Evolutionary conservation across 2,888 invertebrate species (phyloP), one percentile per base, ranked within the genome.

Genomic region (Papilio elwesi): DNA sequence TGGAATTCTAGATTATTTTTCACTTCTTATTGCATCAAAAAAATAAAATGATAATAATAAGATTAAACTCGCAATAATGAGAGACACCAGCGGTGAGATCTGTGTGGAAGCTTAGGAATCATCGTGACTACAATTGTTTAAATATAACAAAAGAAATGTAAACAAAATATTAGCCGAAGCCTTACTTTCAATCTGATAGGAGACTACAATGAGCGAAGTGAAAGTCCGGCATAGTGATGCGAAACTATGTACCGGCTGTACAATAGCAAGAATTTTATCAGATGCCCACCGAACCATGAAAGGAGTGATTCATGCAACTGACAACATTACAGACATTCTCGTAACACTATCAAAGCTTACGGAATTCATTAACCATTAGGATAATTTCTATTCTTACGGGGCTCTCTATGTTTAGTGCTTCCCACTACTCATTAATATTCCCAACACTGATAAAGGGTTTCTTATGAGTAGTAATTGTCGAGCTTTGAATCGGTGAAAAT

Each of bases 211-310:
- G 66, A 57, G 70, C 36, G 62, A 47, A 73, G 73, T 73, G 70
- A 73, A 73, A 70, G 73, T 73, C 11, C 73, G 66, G 48, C 49
- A 65, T 26, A 47, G 73, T 73, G 73, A 70, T 70, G 69, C 69
- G 59, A 69, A 52, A 70, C 57, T 65, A 69, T 59, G 52, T 52
- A 48, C 47, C 13, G 57, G 69, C 59, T 36, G 59, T 62, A 57
- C 70, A 73, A 73, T 66, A 59, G 52, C 36, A 62, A 15, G 68
- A 65, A 73, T 69, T 57, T 65, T 73, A 73, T 73, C 73, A 47
- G 68, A 52, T 57, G 66, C 43, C 59, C 59, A 47, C 43, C 48
- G 16, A 38, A 62, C 55, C 68, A 49, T 64, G 63, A 63, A 72
- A 53, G 53, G 53, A 49, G 47, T 59, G 68, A 63, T 55, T 62